Percentiles rank a stretch among this genome's conserved stretches.
These are phyloP conservation scores for Clangula hyemalis DNA, from an alignment of 2,797 vertebrate genomes.

Conservation along the genomic window DNA sequence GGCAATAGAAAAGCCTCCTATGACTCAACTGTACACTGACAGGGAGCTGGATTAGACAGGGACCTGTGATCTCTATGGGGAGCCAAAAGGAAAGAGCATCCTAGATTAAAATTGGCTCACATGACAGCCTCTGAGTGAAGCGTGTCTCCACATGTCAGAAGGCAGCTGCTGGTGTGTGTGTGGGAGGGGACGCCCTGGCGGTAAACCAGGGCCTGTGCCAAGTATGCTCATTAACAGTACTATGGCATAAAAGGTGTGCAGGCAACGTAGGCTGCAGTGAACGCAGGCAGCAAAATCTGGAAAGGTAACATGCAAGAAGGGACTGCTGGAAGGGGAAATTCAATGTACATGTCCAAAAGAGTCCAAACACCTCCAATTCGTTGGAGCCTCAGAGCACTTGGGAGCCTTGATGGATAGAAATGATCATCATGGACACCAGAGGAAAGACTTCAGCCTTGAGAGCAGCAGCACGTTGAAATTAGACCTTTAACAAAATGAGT, in stretches of 20 bases:
- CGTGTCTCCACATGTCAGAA: neutral
- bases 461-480: conserved; percentile 13
- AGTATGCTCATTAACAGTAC: neutral
- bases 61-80: conserved; percentile 28
- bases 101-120: neutral
- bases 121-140: neutral
- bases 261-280: neutral
- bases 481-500: neutral
- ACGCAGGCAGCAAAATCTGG: neutral
- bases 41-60: conserved; percentile 42
- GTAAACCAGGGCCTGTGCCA: neutral
- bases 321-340: neutral
- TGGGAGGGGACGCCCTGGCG: neutral
- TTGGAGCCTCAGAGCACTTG: neutral
- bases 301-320: neutral
- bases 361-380: neutral
- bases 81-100: conserved; percentile 41
- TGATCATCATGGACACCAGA: neutral
- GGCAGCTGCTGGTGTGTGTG: neutral
- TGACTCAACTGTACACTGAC: conserved; percentile 12
- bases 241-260: neutral
- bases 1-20: conserved; percentile 41
- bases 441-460: neutral
- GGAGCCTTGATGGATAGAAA: neutral
- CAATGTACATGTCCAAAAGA: neutral